A percentile compares a stretch with the other conserved stretches of the same genome.
phyloP scores from a whole-genome alignment of 1,140 invertebrate species.

The Drosophila athabasca region DNA sequence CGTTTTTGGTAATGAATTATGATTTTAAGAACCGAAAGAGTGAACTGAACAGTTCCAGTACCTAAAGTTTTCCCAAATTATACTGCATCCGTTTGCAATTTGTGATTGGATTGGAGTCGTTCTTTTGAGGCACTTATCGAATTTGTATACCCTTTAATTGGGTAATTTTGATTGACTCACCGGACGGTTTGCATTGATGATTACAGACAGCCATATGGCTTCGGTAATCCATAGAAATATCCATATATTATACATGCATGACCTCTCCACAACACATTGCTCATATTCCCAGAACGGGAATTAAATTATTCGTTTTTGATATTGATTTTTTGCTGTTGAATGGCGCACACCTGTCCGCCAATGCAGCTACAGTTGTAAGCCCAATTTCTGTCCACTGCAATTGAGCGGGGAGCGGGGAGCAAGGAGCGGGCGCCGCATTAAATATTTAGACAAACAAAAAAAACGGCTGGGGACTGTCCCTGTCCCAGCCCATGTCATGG shows the following conservation, averaged over 20 bases:
- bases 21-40: too few relatives aligned
- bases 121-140: not conserved
- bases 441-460: constrained; percentile 60
- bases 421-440: constrained; percentile 11
- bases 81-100: too few relatives aligned
- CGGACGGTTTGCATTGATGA: constrained; percentile 46
- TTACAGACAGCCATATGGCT: constrained; percentile 37
- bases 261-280: constrained; percentile 30
- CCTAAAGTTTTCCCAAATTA: too few relatives aligned
- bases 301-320: constrained; percentile 57
- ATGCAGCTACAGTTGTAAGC: constrained; percentile 32
- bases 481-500: constrained; percentile 14
- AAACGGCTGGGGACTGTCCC: not conserved
- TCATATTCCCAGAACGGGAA: constrained; percentile 49
- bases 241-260: not conserved
- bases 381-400: constrained; percentile 50
- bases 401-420: constrained; percentile 5
- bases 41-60: too few relatives aligned
- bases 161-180: constrained; percentile 32
- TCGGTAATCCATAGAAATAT: not conserved
- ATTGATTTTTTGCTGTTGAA: constrained; percentile 52
- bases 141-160: not conserved
- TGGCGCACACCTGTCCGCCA: constrained; percentile 30
- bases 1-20: not conserved
- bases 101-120: not conserved